These are phyloP conservation scores for Polyergus mexicanus DNA, from an alignment of 1,140 invertebrate genomes.

Conservation along the genomic window DNA sequence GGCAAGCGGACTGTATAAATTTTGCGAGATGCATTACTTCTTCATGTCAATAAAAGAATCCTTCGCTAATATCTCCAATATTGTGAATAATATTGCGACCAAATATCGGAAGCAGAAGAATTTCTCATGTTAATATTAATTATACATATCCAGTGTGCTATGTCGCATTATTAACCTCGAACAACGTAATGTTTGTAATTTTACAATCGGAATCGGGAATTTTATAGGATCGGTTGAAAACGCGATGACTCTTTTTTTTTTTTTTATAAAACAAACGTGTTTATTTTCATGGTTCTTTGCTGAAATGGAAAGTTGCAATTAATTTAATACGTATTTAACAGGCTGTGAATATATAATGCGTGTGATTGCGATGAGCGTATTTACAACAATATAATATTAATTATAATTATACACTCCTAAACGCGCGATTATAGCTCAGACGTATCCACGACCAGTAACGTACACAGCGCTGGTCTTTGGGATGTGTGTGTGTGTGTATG, in stretches of 20 bases:
- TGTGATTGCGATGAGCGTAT: conserved; percentile 76
- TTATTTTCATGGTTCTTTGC: conserved; percentile 76
- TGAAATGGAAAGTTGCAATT: conserved; percentile 76
- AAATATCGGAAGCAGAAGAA: background rate
- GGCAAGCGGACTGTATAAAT: background rate
- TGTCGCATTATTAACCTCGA: background rate
- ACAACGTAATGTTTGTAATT: background rate
- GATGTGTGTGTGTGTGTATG: conserved; percentile 9
- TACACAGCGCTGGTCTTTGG: conserved; percentile 57
- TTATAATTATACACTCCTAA: conserved; percentile 66
- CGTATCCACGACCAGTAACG: conserved; percentile 42
- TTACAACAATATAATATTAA: conserved; percentile 75
- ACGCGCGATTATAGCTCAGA: conserved; percentile 59
- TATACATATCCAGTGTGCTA: background rate
- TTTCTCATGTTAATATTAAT: background rate
- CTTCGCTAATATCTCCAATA: background rate
- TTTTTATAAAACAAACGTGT: conserved; percentile 77
- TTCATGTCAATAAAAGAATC: background rate
- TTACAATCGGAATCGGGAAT: conserved; percentile 25
- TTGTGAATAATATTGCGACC: background rate
- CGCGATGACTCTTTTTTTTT: conserved; percentile 27
- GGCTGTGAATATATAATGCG: conserved; percentile 72
- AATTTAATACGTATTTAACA: conserved; percentile 77
- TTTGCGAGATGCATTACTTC: background rate
- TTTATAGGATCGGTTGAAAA: conserved; percentile 24